Evolutionary conservation across 2,113 vertebrate genomes (phyloP).

Genomic region (cat (Felis catus)): F.catus_Fca126_mat1.0 CM031417.1:39736501-39737000

Average conservation of each 20-base stretch:
- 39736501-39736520: slow-evolving; percentile 21
- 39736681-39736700: too few relatives aligned
- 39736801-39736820: background rate
- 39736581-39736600: too few relatives aligned
- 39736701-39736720: too few relatives aligned
- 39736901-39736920: background rate
- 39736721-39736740: too few relatives aligned
- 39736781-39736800: background rate
- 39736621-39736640: too few relatives aligned
- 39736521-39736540: background rate
- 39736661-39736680: too few relatives aligned
- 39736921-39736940: background rate
- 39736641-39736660: too few relatives aligned
- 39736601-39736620: too few relatives aligned
- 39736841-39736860: background rate
- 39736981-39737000: background rate
- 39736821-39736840: background rate
- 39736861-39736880: background rate
- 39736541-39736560: too few relatives aligned
- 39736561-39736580: too few relatives aligned
- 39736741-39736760: background rate
- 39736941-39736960: background rate
- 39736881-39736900: background rate
- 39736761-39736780: background rate
- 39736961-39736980: background rate